A percentile compares a stretch with the other conserved stretches of the same genome.
Conservation (phyloP, 2,797 vertebrate genomes). For the Acipenser oxyrinchus region DNA sequence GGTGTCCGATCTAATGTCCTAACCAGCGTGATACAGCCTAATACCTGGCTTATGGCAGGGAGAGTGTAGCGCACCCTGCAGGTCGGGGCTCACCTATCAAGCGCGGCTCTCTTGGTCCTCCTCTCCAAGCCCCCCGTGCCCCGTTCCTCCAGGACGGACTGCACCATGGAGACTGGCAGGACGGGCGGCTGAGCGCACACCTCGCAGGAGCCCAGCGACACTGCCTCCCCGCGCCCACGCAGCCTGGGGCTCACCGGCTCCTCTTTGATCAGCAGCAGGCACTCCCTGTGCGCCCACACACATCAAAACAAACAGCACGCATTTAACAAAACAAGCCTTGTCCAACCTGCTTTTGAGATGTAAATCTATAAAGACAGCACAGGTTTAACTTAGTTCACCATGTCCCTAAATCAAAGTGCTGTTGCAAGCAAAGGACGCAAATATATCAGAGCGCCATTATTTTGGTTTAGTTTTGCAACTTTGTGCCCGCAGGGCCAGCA, state of each 20-base stretch:
- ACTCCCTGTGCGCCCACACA: slow-evolving; percentile 56
- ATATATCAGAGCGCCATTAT: no score
- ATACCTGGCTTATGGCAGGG: neutral
- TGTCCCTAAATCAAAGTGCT: no score
- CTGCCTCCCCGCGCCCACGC: slow-evolving; percentile 53
- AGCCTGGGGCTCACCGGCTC: slow-evolving; percentile 83
- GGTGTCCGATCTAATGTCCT: neutral
- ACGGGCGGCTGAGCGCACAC: slow-evolving; percentile 79
- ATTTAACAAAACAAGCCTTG: neutral
- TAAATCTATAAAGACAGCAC: no score
- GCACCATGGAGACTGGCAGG: slow-evolving; percentile 85
- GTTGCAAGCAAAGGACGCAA: no score
- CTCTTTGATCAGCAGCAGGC: slow-evolving; percentile 87
- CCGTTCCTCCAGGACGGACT: slow-evolving; percentile 83
- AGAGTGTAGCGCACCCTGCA: neutral
- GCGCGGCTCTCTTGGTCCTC: slow-evolving; percentile 54
- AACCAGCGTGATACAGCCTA: neutral
- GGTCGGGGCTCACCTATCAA: slow-evolving; percentile 59
- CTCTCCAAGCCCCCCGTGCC: slow-evolving; percentile 55
- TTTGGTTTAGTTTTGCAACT: no score
- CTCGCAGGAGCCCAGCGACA: slow-evolving; percentile 63
- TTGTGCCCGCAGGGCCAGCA: neutral
- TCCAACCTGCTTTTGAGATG: neutral
- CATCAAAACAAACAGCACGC: no score
- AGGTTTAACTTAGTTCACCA: no score